phyloP scores from a whole-genome alignment of 2,113 vertebrate genomes.

The Platysteira castanea region DNA sequence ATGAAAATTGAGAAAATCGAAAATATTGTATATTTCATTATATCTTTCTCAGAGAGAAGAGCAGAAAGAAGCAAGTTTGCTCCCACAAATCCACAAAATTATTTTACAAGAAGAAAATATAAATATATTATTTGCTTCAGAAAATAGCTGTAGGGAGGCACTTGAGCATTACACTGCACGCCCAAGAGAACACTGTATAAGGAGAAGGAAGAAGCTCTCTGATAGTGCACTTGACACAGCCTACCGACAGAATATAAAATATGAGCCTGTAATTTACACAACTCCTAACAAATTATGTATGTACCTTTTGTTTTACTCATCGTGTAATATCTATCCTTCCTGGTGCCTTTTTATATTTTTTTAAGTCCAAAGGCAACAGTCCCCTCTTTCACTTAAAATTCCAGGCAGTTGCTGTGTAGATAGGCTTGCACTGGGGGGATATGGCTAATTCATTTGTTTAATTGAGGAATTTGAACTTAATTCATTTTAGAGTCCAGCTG shows the following conservation, averaged over 20 bases:
- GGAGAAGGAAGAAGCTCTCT: not conserved
- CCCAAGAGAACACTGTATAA: not conserved
- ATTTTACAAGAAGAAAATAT: constrained; percentile 15
- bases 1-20: not conserved
- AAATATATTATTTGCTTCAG: not conserved
- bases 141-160: not conserved
- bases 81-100: not conserved
- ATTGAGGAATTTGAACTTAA: not conserved
- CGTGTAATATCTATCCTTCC: not conserved
- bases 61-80: not conserved
- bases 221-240: not conserved
- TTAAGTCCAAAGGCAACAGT: not conserved
- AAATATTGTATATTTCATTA: not conserved
- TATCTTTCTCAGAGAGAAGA: not conserved
- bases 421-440: not conserved
- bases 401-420: not conserved
- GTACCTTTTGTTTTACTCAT: not conserved
- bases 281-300: not conserved
- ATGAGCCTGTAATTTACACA: constrained; percentile 8
- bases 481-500: not conserved
- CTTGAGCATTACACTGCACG: not conserved
- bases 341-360: not conserved
- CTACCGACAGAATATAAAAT: not conserved
- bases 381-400: not conserved
- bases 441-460: not conserved